A percentile compares a stretch with the other conserved stretches of the same genome.
phyloP scores from a whole-genome alignment of 2,113 vertebrate species.

The Tyto alba region DNA sequence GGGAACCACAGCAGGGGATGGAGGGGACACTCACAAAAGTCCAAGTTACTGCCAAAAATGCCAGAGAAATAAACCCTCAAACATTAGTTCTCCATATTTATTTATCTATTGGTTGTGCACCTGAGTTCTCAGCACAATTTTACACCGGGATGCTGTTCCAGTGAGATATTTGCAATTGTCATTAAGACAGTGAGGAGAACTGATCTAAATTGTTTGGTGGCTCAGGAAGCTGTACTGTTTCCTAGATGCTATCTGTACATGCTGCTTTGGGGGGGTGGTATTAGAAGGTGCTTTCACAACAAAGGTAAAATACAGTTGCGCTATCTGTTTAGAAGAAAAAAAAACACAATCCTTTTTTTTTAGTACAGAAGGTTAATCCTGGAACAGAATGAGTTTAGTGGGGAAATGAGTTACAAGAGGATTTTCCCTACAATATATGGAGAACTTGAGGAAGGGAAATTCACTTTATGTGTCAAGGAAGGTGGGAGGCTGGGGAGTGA shows the following conservation, averaged over 20 bases:
- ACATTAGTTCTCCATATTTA: accelerated
- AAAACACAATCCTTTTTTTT: neutral
- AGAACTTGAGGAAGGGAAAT: neutral
- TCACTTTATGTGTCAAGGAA: neutral
- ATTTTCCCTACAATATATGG: neutral
- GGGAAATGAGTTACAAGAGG: neutral
- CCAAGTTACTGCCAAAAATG: neutral
- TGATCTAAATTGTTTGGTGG: neutral
- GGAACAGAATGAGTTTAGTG: neutral
- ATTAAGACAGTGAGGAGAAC: neutral
- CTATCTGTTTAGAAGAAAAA: neutral
- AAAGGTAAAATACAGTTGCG: neutral
- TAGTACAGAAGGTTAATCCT: neutral
- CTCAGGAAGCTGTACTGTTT: neutral
- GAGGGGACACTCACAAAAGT: neutral
- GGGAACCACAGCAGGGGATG: neutral
- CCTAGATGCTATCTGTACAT: neutral
- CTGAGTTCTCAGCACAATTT: neutral
- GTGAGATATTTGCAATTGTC: neutral
- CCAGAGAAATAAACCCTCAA: accelerated
- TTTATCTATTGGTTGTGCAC: neutral
- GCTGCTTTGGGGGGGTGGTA: neutral
- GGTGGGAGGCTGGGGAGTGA: neutral
- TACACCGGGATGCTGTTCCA: neutral
- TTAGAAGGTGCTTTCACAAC: neutral